Evolutionary conservation across 2,888 invertebrate species (phyloP).

Genomic region (Spatulosminthurus flaviceps): DNA sequence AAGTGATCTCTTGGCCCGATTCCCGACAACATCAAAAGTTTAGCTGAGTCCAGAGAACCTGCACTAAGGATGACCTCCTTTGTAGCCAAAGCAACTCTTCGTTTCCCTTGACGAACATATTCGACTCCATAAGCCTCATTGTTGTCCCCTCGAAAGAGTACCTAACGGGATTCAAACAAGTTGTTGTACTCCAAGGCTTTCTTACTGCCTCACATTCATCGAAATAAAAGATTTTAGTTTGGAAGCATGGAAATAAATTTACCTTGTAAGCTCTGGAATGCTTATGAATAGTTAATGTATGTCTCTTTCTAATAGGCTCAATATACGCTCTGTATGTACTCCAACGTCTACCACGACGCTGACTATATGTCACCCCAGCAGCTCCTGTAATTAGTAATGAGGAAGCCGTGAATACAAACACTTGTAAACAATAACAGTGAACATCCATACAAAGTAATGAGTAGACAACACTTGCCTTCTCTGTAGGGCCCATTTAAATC

Average conservation of each 20-base stretch:
- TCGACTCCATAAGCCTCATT: slow-evolving; percentile 62
- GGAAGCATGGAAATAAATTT: no score
- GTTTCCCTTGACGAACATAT: slow-evolving; percentile 57
- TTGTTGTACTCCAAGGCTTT: no score
- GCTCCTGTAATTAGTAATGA: slow-evolving; percentile 52
- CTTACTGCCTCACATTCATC: no score
- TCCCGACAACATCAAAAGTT: slow-evolving; percentile 52
- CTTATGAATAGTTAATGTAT: slow-evolving; percentile 57
- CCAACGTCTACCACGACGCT: slow-evolving; percentile 58
- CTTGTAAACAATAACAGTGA: not conserved
- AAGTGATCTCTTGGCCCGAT: slow-evolving; percentile 51
- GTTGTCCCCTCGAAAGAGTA: slow-evolving; percentile 59
- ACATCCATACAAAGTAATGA: not conserved
- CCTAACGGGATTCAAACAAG: slow-evolving; percentile 44
- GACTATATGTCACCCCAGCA: slow-evolving; percentile 60
- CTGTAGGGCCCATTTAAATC: slow-evolving; percentile 61
- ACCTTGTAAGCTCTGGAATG: slow-evolving; percentile 61
- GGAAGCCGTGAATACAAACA: not conserved
- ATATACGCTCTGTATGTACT: slow-evolving; percentile 60
- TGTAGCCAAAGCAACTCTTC: slow-evolving; percentile 57
- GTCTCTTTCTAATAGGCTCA: slow-evolving; percentile 58
- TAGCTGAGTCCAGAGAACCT: slow-evolving; percentile 53
- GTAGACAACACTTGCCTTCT: slow-evolving; percentile 59
- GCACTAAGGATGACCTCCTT: slow-evolving; percentile 62
- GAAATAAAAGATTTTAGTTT: no score